These are phyloP conservation scores for Circaetus gallicus DNA, from an alignment of 2,113 vertebrate species.

Conservation along the genomic window DNA sequence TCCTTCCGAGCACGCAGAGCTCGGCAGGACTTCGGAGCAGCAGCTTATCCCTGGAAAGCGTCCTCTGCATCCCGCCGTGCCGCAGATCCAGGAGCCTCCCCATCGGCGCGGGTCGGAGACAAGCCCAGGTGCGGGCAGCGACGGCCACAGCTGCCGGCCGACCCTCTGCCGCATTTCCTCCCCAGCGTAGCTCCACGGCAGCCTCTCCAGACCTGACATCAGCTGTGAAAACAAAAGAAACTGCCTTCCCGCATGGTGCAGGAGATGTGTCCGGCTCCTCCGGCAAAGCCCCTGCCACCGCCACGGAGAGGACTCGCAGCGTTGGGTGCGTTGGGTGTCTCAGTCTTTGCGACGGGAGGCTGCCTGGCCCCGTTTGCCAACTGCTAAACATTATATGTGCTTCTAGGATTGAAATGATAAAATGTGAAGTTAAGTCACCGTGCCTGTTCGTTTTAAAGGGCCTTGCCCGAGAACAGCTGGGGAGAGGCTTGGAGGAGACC, in stretches of 20 bases:
- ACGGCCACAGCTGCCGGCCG: background rate
- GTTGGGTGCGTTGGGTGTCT: background rate
- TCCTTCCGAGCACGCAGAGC: background rate
- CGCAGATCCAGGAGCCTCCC: background rate
- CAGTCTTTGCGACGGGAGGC: background rate
- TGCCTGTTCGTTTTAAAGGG: background rate
- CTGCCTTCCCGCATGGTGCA: background rate
- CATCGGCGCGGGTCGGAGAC: rapidly evolving
- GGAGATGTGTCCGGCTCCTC: background rate
- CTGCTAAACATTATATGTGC: rapidly evolving
- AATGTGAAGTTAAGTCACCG: rapidly evolving
- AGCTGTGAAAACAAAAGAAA: conserved; percentile 50
- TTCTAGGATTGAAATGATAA: background rate
- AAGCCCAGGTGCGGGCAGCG: background rate
- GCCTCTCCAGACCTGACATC: background rate
- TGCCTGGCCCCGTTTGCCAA: rapidly evolving
- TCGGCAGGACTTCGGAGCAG: background rate
- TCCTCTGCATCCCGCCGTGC: background rate
- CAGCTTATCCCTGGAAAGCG: background rate
- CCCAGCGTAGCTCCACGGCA: rapidly evolving
- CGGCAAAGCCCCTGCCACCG: background rate
- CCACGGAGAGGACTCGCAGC: rapidly evolving
- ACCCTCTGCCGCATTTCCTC: background rate
- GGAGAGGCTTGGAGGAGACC: background rate
- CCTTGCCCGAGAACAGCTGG: background rate